Evolutionary conservation across 2,113 vertebrate species (phyloP).

Genomic region (Ramphastos sulfuratus): DNA sequence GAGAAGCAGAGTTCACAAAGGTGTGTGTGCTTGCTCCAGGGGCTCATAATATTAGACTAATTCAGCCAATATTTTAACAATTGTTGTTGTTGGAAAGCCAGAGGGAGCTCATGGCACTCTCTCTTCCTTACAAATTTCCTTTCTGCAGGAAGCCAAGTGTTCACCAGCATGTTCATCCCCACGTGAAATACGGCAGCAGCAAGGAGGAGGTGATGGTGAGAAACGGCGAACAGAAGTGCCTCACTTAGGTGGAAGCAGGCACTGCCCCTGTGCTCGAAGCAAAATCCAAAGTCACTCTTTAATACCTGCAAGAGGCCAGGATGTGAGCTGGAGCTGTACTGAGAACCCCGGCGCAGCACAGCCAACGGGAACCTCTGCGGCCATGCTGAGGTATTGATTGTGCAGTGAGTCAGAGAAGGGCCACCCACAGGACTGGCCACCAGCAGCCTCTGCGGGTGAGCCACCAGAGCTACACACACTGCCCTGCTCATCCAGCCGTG

Average conservation of each 20-base stretch:
- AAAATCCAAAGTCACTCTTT: neutral
- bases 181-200: rapidly evolving
- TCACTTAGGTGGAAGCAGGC: neutral
- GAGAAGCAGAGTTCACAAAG: neutral
- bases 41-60: neutral
- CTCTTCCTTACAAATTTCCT: neutral
- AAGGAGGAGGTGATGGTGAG: rapidly evolving
- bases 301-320: neutral
- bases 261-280: neutral
- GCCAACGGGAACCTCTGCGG: neutral
- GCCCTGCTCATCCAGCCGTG: neutral
- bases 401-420: neutral
- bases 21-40: neutral
- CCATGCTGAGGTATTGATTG: neutral
- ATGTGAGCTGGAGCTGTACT: neutral
- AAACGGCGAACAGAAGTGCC: neutral
- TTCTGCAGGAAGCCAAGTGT: neutral
- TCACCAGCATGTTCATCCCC: neutral
- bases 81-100: neutral
- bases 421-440: neutral
- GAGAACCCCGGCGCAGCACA: neutral
- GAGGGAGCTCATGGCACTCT: neutral
- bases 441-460: neutral
- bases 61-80: neutral
- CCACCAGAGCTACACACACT: neutral